Evolutionary conservation across 2,888 invertebrate species (phyloP), one percentile per base, ranked within the genome.

Genomic region (Halictus quadricinctus): DNA sequence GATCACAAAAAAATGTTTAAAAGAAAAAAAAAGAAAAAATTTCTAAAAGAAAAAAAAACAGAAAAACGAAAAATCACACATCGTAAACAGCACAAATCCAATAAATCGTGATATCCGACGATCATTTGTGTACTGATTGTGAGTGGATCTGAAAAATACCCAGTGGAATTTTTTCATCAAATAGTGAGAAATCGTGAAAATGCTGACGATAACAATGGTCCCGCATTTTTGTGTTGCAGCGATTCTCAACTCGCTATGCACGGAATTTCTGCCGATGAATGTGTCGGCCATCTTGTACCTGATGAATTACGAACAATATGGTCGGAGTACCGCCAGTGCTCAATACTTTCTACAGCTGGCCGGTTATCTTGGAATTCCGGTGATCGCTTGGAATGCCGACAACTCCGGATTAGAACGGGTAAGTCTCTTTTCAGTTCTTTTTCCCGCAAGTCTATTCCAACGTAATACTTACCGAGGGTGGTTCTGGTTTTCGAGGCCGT

Each of bases 331-430:
- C 84, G 98, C 98, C 90, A 98, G 98, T 88, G 98, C 98, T 83
- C 98, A 98, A 95, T 98, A 98, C 95, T 98, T 98, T 95, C 96
- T 98, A 89, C 98, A 98, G 95, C 96, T 98, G 93, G 98, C 98
- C 90, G 98, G 98, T 83, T 98, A 98, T 95, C 96, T 99, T 92
- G 99, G 98, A 89, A 98, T 99, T 94, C 99, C 99, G 91, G 98
- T 99, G 78, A 98, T 99, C 91, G 98, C 98, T 13, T 99, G 99
- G 99, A 99, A 99, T 95, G 98, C 99, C 13, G 99, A 99, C 95
- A 99, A 99, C 95, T 98, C 99, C 66, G 99, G 98, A 64, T 96
- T 98, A 83, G 96, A 96, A 90, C 94, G 95, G 91, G 94, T 94
- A 86, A 92, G 93, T 90, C 48, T 25, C 4, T 15, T 29, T 3